Conservation (phyloP, 92 coral and sea anemone genomes). For the Montipora capitata region DNA sequence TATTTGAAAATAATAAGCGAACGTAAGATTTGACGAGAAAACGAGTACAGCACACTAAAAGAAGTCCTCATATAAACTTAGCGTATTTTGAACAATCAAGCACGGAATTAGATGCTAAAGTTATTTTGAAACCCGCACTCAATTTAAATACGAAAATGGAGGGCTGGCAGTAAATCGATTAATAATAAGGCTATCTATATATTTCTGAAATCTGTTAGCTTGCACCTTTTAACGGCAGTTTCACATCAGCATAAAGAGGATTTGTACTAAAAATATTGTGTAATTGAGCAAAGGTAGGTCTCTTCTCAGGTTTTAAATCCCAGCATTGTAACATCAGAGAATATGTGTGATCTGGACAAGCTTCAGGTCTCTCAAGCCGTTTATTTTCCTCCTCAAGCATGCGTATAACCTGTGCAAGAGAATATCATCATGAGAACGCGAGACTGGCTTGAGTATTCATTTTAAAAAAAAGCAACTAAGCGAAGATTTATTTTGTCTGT, state of each 20-base stretch:
- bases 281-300: constrained; percentile 95
- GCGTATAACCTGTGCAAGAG: constrained; percentile 82
- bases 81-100: too few relatives aligned
- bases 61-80: too few relatives aligned
- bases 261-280: constrained; percentile 96
- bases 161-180: background rate
- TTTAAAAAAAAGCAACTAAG: too few relatives aligned
- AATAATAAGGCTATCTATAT: background rate
- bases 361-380: constrained; percentile 92
- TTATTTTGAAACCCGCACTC: too few relatives aligned
- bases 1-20: too few relatives aligned
- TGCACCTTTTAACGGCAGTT: constrained; percentile 62
- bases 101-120: too few relatives aligned
- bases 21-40: too few relatives aligned
- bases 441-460: background rate
- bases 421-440: background rate
- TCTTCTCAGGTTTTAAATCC: constrained; percentile 95
- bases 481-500: too few relatives aligned
- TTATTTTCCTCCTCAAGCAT: constrained; percentile 94
- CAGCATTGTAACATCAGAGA: constrained; percentile 98
- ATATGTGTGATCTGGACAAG: constrained; percentile 97
- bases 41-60: too few relatives aligned
- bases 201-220: background rate
- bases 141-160: too few relatives aligned
- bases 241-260: constrained; percentile 96